These are phyloP conservation scores for Mya arenaria DNA, from an alignment of 1,140 invertebrate genomes.

Conservation along the genomic window DNA sequence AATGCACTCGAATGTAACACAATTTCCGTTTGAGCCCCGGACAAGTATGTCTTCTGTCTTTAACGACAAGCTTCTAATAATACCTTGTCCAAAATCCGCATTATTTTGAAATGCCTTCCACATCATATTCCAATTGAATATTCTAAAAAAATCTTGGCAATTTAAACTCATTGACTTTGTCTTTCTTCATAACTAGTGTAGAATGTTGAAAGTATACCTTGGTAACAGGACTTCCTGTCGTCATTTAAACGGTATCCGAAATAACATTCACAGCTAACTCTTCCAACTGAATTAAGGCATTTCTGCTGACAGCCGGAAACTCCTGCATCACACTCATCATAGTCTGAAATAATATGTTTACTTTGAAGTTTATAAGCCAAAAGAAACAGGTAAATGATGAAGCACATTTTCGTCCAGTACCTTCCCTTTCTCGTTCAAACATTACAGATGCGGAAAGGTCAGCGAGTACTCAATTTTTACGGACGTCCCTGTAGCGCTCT, in stretches of 20 bases:
- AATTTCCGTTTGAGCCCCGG: background rate
- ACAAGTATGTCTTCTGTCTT: background rate
- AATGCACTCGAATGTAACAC: background rate
- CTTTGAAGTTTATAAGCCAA: background rate
- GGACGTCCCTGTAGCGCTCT: no score
- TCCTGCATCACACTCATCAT: slow-evolving; percentile 17
- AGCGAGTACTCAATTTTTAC: no score
- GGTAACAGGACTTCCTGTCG: slow-evolving; percentile 25
- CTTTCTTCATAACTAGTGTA: background rate
- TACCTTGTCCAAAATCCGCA: background rate
- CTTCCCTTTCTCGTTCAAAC: no score
- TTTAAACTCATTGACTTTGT: background rate
- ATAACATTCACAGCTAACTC: slow-evolving; percentile 30
- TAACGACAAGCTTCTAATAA: background rate
- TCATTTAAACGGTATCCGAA: slow-evolving; percentile 9
- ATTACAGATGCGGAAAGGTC: no score
- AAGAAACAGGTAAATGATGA: background rate
- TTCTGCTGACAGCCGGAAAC: slow-evolving; percentile 28
- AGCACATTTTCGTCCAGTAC: no score
- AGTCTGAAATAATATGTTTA: slow-evolving; percentile 11
- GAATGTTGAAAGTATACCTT: background rate
- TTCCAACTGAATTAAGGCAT: slow-evolving; percentile 1
- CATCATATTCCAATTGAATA: background rate
- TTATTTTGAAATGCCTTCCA: background rate
- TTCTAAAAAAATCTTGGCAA: background rate